A percentile compares a stretch with the other conserved stretches of the same genome.
These are phyloP conservation scores for Gibbula magus DNA, from an alignment of 2,888 invertebrate species.

Conservation along the genomic window DNA sequence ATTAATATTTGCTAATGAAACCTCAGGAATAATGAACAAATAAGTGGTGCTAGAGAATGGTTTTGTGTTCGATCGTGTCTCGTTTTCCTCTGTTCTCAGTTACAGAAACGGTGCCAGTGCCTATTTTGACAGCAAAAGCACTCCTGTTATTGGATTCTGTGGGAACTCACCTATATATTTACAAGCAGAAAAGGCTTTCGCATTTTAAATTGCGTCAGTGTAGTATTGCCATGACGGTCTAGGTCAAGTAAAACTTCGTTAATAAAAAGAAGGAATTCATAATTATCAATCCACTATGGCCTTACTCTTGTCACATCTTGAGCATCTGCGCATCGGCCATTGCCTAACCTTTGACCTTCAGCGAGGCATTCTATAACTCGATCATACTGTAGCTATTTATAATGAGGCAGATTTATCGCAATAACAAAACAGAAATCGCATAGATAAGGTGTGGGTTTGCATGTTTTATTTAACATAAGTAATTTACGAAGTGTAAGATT, in stretches of 20 bases:
- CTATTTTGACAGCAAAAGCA: slow-evolving; percentile 10
- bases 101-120: background rate
- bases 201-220: slow-evolving; percentile 17
- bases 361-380: background rate
- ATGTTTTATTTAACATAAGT: no score
- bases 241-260: slow-evolving; percentile 12
- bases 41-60: no score
- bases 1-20: no score
- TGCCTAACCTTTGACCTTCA: slow-evolving; percentile 23
- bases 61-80: no score
- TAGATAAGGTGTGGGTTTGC: no score
- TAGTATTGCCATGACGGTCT: slow-evolving; percentile 6
- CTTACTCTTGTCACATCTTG: slow-evolving; percentile 24
- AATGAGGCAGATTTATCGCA: background rate
- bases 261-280: slow-evolving; percentile 24
- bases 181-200: slow-evolving; percentile 11
- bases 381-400: background rate
- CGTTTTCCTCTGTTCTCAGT: background rate
- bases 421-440: no score
- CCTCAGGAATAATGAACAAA: no score
- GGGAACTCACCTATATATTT: slow-evolving; percentile 18
- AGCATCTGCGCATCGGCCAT: slow-evolving; percentile 25
- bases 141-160: background rate
- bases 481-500: background rate
- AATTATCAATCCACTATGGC: slow-evolving; percentile 24